These are phyloP conservation scores for Cassiopea andromeda DNA, from an alignment of 30 jellyfish, hydroid and myxozoan genomes.

Conservation along the genomic window DNA sequence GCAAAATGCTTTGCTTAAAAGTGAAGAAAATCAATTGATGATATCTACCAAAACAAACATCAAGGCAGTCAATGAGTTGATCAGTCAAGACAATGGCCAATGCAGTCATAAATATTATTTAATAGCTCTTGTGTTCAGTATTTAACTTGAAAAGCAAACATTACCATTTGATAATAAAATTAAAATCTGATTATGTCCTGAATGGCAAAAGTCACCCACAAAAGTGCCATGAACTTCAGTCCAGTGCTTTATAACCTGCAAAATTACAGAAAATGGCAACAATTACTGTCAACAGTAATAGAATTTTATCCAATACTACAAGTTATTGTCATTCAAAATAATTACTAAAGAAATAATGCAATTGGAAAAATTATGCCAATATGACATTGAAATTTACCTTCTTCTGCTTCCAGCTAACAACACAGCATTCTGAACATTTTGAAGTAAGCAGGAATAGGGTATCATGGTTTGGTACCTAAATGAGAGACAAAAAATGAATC, in stretches of 20 bases:
- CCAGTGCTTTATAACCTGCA: conserved; percentile 28
- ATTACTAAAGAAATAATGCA: not conserved
- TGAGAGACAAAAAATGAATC: not conserved
- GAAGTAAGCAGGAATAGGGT: conserved; percentile 5
- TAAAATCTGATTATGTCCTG: conserved; percentile 38
- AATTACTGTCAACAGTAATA: not conserved
- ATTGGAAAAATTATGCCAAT: not conserved
- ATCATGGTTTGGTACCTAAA: conserved; percentile 25
- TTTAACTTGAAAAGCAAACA: not conserved
- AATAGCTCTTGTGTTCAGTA: not conserved
- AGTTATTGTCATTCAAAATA: not conserved
- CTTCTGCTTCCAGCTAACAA: conserved; percentile 21
- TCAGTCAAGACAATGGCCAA: no score
- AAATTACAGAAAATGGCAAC: not conserved
- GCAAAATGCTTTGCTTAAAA: not conserved
- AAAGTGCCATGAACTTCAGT: conserved; percentile 3
- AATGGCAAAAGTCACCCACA: conserved; percentile 30
- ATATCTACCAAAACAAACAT: no score
- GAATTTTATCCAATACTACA: not conserved
- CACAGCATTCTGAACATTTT: conserved; percentile 33
- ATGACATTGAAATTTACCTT: conserved; percentile 3
- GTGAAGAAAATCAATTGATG: no score
- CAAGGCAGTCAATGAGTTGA: no score
- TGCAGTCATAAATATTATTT: no score
- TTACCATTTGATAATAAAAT: conserved; percentile 18